Percentiles rank a stretch among this genome's conserved stretches.
Evolutionary conservation across 2,113 vertebrate genomes (phyloP).

Genomic region (Hyperoodon ampullatus): DNA sequence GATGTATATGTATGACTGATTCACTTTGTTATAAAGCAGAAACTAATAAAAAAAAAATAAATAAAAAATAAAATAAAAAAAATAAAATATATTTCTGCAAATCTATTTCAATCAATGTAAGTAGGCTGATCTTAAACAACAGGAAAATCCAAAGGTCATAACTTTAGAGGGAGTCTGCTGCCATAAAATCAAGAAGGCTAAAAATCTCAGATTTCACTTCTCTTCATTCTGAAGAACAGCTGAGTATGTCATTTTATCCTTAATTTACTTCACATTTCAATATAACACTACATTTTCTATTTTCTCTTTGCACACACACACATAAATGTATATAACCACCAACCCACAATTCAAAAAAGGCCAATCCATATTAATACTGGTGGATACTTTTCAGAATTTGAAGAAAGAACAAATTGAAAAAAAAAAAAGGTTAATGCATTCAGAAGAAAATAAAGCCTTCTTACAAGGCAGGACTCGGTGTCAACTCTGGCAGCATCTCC

Average conservation of each 20-base stretch:
- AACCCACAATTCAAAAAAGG: constrained; percentile 79
- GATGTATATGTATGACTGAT: too few species aligned
- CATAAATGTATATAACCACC: neutral
- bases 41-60: too few species aligned
- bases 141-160: constrained; percentile 28
- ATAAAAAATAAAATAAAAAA: too few species aligned
- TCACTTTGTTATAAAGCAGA: too few species aligned
- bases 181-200: neutral
- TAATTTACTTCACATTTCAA: constrained; percentile 59
- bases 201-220: constrained; percentile 29
- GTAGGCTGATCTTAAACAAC: neutral
- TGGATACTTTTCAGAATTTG: constrained; percentile 79
- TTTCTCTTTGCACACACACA: constrained; percentile 5
- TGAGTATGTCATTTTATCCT: neutral
- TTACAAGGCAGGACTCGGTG: constrained; percentile 80
- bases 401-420: constrained; percentile 66
- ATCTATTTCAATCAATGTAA: neutral
- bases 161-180: neutral
- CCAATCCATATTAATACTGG: constrained; percentile 87
- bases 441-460: constrained; percentile 86
- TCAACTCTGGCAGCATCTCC: constrained; percentile 78
- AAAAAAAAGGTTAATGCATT: constrained; percentile 81
- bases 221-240: constrained; percentile 16
- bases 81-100: constrained; percentile 30
- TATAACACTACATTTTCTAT: constrained; percentile 13